Conservation (phyloP, 2,113 vertebrate genomes). For the Myotis lucifugus region DNA sequence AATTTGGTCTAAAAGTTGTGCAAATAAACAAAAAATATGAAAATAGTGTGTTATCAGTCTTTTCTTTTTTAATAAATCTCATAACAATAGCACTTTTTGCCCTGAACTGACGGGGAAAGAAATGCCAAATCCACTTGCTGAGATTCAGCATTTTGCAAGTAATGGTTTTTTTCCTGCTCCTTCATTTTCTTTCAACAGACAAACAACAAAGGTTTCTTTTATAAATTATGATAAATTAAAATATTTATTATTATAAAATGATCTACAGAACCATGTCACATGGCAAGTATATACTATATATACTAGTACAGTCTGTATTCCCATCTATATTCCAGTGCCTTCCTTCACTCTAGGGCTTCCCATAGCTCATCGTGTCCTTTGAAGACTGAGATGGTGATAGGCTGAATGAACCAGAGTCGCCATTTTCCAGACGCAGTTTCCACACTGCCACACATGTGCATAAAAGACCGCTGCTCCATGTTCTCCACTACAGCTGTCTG, state of each 20-base stretch:
- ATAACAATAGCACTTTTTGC: conserved; percentile 74
- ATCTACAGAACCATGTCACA: conserved; percentile 74
- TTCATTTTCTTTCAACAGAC: conserved; percentile 83
- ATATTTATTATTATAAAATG: conserved; percentile 80
- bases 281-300: conserved; percentile 63
- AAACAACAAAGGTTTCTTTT: conserved; percentile 79
- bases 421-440: conserved; percentile 54
- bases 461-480: conserved; percentile 60
- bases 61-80: conserved; percentile 79
- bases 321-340: conserved; percentile 61
- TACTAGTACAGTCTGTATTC: conserved; percentile 54
- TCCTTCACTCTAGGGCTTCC: conserved; percentile 29
- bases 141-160: conserved; percentile 71
- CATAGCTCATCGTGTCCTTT: not conserved
- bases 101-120: conserved; percentile 71
- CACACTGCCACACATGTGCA: not conserved
- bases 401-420: not conserved
- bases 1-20: conserved; percentile 85
- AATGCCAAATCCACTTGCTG: conserved; percentile 57
- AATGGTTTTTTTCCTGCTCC: conserved; percentile 80
- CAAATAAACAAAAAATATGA: conserved; percentile 86
- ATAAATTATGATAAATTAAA: conserved; percentile 89
- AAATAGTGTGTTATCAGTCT: conserved; percentile 83
- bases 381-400: conserved; percentile 39
- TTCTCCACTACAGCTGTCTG: conserved; percentile 61